Evolutionary conservation across 2,888 invertebrate genomes (phyloP), one percentile per base, ranked within the genome.

Genomic region (Leucoma salicis): DNA sequence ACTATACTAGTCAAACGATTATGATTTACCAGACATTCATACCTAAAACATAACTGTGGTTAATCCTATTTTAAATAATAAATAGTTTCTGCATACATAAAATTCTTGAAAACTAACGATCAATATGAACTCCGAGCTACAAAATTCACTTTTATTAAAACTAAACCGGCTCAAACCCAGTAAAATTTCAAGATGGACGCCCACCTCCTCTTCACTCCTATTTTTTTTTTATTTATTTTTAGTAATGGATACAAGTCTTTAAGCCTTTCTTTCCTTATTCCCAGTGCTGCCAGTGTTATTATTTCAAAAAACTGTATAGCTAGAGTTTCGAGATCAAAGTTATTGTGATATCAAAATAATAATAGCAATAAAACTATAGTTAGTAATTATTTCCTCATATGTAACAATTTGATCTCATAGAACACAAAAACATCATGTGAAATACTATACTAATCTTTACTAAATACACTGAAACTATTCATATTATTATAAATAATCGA

Each of bases 101-200:
- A 85, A 78, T 76, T 81, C 74, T 79, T 82, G 72, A 82, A 83
- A 88, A 83, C 71, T 80, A 84, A 80, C 73, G 78, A 85, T 77
- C 76, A 78, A 75, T 71, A 75, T 76, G 67, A 75, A 79, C 77
- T 79, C 76, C 72, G 74, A 78, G 80, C 82, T 81, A 82, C 74
- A 85, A 86, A 83, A 81, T 81, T 80, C 87, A 87, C 84, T 87
- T 85, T 81, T 85, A 88, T 84, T 90, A 85, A 84, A 89, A 89
- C 82, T 89, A 85, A 90, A 92, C 94, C 94, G 94, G 94, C 93
- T 93, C 93, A 92, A 91, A 92, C 91, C 91, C 91, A 92, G 91
- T 90, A 91, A 91, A 92, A 92, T 93, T 73, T 92, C 94, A 94
- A 94, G 93, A 94, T 94, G 94, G 94, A 94, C 92, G 93, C 93